Evolutionary conservation across 1,140 invertebrate species (phyloP), one percentile per base, ranked within the genome.

Genomic region (Microplitis mediator): DNA sequence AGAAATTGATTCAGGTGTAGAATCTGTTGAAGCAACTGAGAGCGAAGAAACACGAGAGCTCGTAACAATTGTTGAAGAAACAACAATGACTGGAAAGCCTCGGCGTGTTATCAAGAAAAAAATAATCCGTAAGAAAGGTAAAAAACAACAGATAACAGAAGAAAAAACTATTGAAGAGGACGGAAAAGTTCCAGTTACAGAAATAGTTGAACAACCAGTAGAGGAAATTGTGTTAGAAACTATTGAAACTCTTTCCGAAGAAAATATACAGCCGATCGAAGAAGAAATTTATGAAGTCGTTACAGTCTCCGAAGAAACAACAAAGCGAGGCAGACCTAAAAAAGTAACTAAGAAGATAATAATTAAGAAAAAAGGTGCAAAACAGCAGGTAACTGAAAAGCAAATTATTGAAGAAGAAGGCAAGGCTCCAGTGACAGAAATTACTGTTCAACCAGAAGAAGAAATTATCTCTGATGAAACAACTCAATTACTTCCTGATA

Each of bases 191-290:
- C 4, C 79, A 78, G 4, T 79, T 3, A 87, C 80, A 11, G 56
- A 58, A 3, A 60, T 74, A 3, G 66, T 63, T 6, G 71, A 75
- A 63, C 63, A 72, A 45, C 76, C 72, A 14, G 39, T 35, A 2
- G 68, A 78, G 14, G 75, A 75, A n/a, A 85, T 84, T 73, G 86
- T 88, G 2, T 88, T 89, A 76, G 88, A 90, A 67, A 78, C 83
- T 45, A 50, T 51, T n/a, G 31, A 66, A 23, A 50, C 50, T 23
- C 50, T 14, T 50, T 39, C 63, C 5, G 16, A 31, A 68, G 78
- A 45, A 80, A 79, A 23, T 76, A 79, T 75, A 70, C 77, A 72
- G 76, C 80, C 60, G 54, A 60, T 62, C 45, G 80, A 73, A 56
- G 60, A 76, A 52, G 70, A 75, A 36, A 71, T 72, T 63, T 72